Evolutionary conservation across 2,113 vertebrate genomes (phyloP).

Genomic region (Ophiodon elongatus): DNA sequence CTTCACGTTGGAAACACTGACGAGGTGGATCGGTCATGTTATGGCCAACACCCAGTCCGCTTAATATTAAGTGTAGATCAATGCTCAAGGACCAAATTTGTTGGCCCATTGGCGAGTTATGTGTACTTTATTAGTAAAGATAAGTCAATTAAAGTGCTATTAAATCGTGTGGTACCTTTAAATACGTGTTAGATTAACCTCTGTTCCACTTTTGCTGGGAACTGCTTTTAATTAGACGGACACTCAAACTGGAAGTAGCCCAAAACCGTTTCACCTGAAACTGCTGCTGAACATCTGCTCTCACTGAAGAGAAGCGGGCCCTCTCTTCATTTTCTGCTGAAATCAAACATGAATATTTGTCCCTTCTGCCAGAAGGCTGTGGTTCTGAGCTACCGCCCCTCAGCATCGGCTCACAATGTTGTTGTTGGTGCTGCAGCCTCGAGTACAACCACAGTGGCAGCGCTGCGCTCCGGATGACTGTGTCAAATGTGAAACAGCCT

Average conservation of each 20-base stretch:
- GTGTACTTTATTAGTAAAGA: background rate
- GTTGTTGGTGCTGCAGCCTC: conserved; percentile 20
- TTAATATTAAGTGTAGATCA: background rate
- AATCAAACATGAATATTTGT: conserved; percentile 2
- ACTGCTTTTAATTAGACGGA: background rate
- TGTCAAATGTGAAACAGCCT: conserved; percentile 33
- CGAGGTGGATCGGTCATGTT: background rate
- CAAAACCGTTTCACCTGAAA: background rate
- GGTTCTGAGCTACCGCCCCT: background rate
- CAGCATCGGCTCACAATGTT: background rate
- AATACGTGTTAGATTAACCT: background rate
- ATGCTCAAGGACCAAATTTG: background rate
- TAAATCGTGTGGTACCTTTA: background rate
- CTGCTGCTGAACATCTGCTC: conserved; percentile 5
- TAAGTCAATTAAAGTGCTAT: background rate
- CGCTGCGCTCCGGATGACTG: conserved; percentile 13
- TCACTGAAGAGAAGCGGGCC: background rate
- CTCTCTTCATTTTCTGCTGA: background rate
- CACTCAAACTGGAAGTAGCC: background rate
- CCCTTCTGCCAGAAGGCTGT: background rate
- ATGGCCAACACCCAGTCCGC: background rate
- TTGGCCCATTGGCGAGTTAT: background rate
- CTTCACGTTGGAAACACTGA: background rate
- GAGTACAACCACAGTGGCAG: conserved; percentile 17
- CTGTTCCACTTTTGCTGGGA: background rate